phyloP scores from a whole-genome alignment of 2,797 vertebrate species.

The Phalanger gymnotis region DNA sequence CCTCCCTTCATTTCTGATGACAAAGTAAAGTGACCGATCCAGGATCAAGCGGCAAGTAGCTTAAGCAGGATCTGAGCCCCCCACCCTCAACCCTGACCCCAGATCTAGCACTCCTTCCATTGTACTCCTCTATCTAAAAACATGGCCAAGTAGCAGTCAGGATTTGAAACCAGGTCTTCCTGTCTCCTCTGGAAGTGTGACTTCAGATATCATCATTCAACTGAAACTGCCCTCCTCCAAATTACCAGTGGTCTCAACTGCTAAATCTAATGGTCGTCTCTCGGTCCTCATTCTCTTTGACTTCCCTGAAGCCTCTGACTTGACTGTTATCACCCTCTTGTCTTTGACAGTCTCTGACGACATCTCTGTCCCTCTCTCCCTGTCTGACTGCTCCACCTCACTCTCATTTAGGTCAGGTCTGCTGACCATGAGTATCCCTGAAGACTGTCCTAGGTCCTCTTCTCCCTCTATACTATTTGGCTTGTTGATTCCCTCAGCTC shows the following conservation, averaged over 20 bases:
- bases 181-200: background rate
- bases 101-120: too few species aligned
- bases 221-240: background rate
- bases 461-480: too few species aligned
- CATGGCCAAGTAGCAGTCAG: background rate
- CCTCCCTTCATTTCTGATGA: background rate
- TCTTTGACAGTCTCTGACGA: too few species aligned
- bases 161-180: background rate
- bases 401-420: slow-evolving; percentile 18
- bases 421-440: background rate
- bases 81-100: background rate
- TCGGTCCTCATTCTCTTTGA: too few species aligned
- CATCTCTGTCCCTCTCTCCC: too few species aligned
- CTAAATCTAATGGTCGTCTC: background rate
- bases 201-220: background rate
- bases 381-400: background rate
- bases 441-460: too few species aligned
- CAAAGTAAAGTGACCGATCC: background rate
- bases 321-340: too few species aligned
- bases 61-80: background rate
- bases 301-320: too few species aligned
- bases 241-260: background rate
- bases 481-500: too few species aligned
- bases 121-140: background rate
- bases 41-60: background rate